Percentiles rank a stretch among this genome's conserved stretches.
Conservation (phyloP, 2,888 invertebrate species). For the Dione juno region DNA sequence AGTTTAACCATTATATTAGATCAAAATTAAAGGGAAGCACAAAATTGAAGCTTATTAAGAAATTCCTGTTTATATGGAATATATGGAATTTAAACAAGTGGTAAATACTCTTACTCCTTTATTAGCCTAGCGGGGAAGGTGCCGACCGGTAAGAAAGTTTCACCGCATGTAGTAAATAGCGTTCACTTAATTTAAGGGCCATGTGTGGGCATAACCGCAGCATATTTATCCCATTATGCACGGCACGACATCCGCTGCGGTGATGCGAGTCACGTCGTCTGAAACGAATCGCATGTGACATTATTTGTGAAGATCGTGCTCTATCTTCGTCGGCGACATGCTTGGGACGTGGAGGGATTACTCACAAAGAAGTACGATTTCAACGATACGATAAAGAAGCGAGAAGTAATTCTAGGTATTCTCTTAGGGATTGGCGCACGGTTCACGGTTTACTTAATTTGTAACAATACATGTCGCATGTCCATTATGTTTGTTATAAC, state of each 20-base stretch:
- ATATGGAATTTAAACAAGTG: no score
- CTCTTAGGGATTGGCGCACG: conserved; percentile 76
- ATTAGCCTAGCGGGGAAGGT: conserved; percentile 57
- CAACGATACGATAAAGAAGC: conserved; percentile 81
- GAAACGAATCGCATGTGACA: conserved; percentile 84
- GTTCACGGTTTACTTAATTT: conserved; percentile 55
- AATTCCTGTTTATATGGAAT: not conserved
- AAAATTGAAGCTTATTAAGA: not conserved
- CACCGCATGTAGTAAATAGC: conserved; percentile 76
- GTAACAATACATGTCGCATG: conserved; percentile 36
- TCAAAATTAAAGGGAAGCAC: not conserved
- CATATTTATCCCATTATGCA: conserved; percentile 84
- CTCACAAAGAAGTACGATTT: conserved; percentile 83
- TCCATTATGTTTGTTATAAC: conserved; percentile 24
- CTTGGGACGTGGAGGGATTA: conserved; percentile 82
- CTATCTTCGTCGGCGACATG: conserved; percentile 83
- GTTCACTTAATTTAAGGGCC: conserved; percentile 80
- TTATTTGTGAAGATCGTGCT: conserved; percentile 84
- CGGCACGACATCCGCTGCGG: conserved; percentile 69
- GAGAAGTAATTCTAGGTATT: conserved; percentile 77
- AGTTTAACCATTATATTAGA: not conserved
- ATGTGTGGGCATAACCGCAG: conserved; percentile 80
- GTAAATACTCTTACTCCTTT: not conserved
- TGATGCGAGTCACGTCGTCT: conserved; percentile 82
- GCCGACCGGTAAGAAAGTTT: conserved; percentile 67